Base-by-base conservation (phyloP, 2,113 vertebrate genomes). In the Oreochromis tanganicae region DNA sequence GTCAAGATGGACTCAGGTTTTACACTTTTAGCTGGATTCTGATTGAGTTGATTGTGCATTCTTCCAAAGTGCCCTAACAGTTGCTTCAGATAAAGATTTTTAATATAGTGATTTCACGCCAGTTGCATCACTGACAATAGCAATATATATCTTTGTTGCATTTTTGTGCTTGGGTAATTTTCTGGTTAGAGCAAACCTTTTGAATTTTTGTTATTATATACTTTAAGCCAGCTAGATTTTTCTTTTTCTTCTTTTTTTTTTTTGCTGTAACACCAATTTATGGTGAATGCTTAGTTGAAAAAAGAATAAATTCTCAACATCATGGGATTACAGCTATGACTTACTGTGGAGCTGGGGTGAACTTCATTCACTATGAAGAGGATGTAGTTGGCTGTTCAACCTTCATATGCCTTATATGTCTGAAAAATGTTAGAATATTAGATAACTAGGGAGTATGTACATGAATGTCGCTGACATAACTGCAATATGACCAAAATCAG, bases 331-430 rank as follows among this genome's bases (percentile, higher is more conserved):
- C 71, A 78, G 16, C 3, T 19, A 4, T 19, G 24, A 78, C 71
- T 50, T 29, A 46, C 21, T 27, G 66, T 78, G 43, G 43, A 48
- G 43, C 9, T 8, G 43, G 43, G 43, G 34, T 83, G 55, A 83
- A 27, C 5, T 34, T 34, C 9, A 46, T 16, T 24, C 10, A 32
- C 36, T 81, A 68, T 16, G 14, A 36, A 73, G 52, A 56, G 52
- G 14, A 24, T 63, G 29, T 66, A 85, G 43, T 91, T 48, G 68
- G 43, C 61, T 87, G 79, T 29, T 59, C 38, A 85, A 57, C 84
- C 21, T 80, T 88, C 21, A 17, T 78, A 83, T 90, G 90, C 91
- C 92, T 94, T 91, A 91, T 75, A 38, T 85, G 54, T 83, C 12
- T 78, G 61, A 81, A 8, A 55, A 19, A 84, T 52, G 9, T 75